Evolutionary conservation across 2,888 invertebrate genomes (phyloP), one percentile per base, ranked within the genome.

Genomic region (Pammene aurita): DNA sequence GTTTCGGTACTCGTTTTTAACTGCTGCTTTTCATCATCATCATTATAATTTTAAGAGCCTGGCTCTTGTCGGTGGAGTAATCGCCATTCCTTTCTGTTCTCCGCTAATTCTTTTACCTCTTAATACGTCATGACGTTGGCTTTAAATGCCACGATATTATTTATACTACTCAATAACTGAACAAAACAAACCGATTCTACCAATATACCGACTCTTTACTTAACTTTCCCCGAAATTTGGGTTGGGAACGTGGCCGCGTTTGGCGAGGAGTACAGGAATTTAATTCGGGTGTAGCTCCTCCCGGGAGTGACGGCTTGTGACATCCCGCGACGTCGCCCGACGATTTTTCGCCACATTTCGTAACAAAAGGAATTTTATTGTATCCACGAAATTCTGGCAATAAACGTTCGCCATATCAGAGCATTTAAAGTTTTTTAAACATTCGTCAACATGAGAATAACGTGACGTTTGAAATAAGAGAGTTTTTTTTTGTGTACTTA

Each of bases 261-360:
- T 77, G 80, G 82, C 76, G 80, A 79, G 78, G 80, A 82, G 80
- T 77, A 79, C 79, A 83, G 88, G 90, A 90, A 90, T 91, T 90
- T 90, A 90, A 90, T 90, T 90, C 88, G 85, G 84, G 84, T 85
- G 85, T 84, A 85, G 80, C 83, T 84, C 76, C 82, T 77, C 80
- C 78, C 77, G 78, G 75, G 83, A 83, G 83, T 86, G 89, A 89
- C 88, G 82, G 85, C 79, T 81, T 80, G 86, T 86, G 87, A 86
- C 87, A 82, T 77, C 81, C 76, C 80, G 80, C 81, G 82, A 86
- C 85, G 80, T 84, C 79, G 75, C 74, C 76, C 77, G 76, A 78
- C 81, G 80, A 84, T 84, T 88, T 87, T 84, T 82, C 80, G 79
- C 80, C 78, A 81, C 82, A 83, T 84, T 87, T 84, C 84, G 76